phyloP scores from a whole-genome alignment of 2,888 invertebrate genomes.

The Nymphalis urticae region DNA sequence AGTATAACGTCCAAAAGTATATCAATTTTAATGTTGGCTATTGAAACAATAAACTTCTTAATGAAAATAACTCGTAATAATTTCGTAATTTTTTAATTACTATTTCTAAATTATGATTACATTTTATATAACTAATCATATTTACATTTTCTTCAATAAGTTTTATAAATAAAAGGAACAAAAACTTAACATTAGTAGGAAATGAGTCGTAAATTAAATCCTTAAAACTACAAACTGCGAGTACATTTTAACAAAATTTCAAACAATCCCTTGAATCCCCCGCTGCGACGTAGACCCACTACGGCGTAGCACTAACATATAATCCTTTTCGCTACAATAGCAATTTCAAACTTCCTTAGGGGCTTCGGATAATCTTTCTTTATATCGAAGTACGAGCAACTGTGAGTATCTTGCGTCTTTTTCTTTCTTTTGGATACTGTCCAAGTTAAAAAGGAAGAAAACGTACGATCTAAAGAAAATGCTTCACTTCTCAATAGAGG shows the following conservation, averaged over 20 bases:
- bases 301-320: constrained; percentile 81
- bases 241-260: constrained; percentile 47
- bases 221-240: constrained; percentile 9
- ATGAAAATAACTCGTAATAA: not conserved
- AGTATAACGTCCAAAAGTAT: constrained; percentile 8
- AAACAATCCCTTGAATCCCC: constrained; percentile 59
- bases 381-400: constrained; percentile 76
- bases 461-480: constrained; percentile 62
- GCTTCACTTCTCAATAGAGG: constrained; percentile 77
- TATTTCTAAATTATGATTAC: not conserved
- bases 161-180: constrained; percentile 31
- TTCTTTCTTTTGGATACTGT: constrained; percentile 45
- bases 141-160: not conserved
- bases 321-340: constrained; percentile 83
- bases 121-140: no score
- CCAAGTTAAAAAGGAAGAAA: constrained; percentile 50
- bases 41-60: not conserved
- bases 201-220: constrained; percentile 34
- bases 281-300: constrained; percentile 65
- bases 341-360: constrained; percentile 83
- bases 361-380: constrained; percentile 83
- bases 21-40: constrained; percentile 3
- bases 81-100: not conserved
- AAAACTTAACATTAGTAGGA: constrained; percentile 40
- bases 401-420: constrained; percentile 53